Evolutionary conservation across 2,888 invertebrate genomes (phyloP), one percentile per base, ranked within the genome.

Genomic region (Ecdyonurus torrentis): DNA sequence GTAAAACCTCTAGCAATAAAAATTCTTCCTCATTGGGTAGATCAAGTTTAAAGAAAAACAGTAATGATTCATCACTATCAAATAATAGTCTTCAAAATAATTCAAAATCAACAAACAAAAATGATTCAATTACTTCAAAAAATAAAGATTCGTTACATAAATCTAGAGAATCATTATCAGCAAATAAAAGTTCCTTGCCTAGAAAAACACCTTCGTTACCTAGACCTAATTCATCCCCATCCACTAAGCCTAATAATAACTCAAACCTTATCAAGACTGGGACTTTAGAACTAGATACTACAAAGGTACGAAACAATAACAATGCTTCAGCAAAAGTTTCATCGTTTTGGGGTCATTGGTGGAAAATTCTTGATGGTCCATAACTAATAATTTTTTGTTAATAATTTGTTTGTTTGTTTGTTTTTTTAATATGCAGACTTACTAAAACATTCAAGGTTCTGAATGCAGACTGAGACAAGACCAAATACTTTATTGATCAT

Each of bases 351-450:
- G 55, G 55, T 7, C n/a, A 22, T 55, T 55, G 55, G 55, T 55
- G 55, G 55, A 55, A 55, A 55, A 55, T 55, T 55, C 55, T n/a
- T 55, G 55, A 55, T 20, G 22, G 55, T 55, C 55, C n/a, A 55
- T n/a, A 55, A 22, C 55, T 37, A 37, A 37, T 37, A 5, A 37
- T 10, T 37, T 10, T n/a, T n/a, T n/a, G n/a, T n/a, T n/a, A n/a
- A n/a, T n/a, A n/a, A n/a, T n/a, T 37, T 37, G 37, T 37, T 37
- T 37, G 37, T 37, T 5, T 37, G 7, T 10, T 37, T 37, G 37
- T 37, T 37, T 37, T 37, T 15, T 37, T 15, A n/a, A n/a, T 15
- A 37, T 37, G 37, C 37, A 37, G 37, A 37, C 37, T 15, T 37
- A 37, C 37, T 37, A 37, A 37, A 37, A 37, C 37, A 10, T 37